Conservation (phyloP, 92 coral and sea anemone genomes). For the Hydrozoanthus gracilis region DNA sequence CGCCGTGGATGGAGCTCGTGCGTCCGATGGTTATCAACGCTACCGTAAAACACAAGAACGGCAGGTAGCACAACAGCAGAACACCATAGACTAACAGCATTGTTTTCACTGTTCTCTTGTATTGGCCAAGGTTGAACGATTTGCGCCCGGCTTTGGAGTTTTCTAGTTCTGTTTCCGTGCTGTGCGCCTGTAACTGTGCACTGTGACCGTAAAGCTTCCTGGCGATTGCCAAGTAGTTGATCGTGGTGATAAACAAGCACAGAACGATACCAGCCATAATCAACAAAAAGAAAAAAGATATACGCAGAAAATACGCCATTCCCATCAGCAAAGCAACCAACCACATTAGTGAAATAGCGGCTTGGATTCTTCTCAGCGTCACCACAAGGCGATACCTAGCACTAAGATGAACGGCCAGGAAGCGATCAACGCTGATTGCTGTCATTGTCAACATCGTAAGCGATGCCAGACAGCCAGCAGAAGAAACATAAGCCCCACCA, state of each 20-base stretch:
- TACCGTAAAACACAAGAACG: constrained; percentile 18
- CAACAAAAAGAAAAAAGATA: not conserved
- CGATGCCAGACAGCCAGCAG: constrained; percentile 20
- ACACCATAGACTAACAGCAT: constrained; percentile 23
- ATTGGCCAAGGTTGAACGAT: constrained; percentile 17
- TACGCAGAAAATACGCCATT: constrained; percentile 15
- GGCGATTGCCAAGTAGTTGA: constrained; percentile 18
- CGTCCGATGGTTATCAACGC: too few relatives aligned
- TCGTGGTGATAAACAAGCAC: constrained; percentile 27
- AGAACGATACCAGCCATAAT: constrained; percentile 9
- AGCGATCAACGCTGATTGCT: constrained; percentile 37
- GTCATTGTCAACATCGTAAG: constrained; percentile 3
- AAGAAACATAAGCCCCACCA: not conserved
- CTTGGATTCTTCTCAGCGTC: not conserved
- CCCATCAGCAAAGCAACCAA: constrained; percentile 15
- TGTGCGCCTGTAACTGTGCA: constrained; percentile 14
- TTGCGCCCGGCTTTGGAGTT: not conserved
- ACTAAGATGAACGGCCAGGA: constrained; percentile 24
- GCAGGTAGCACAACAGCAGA: not conserved
- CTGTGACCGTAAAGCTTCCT: constrained; percentile 15
- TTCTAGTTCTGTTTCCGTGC: not conserved
- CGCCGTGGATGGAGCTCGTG: too few relatives aligned
- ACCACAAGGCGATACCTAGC: constrained; percentile 1
- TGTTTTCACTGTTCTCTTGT: constrained; percentile 23
- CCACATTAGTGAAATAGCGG: constrained; percentile 10